These are phyloP conservation scores for Cydia pomonella DNA, from an alignment of 1,140 invertebrate species.

Conservation along the genomic window DNA sequence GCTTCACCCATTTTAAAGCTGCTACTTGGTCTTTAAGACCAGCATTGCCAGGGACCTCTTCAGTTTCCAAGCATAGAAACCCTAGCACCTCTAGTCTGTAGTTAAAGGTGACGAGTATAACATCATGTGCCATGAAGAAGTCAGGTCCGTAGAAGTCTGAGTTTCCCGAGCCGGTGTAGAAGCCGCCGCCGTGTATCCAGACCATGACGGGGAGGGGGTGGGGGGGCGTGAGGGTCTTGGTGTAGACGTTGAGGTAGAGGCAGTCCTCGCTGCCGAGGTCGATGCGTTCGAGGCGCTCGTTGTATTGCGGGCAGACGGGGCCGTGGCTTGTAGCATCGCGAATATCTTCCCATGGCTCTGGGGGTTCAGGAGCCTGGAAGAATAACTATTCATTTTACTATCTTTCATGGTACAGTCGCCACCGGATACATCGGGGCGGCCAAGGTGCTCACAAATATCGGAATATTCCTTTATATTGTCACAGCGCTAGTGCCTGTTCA, in stretches of 20 bases:
- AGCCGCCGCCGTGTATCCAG: constrained; percentile 88
- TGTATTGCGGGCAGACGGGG: constrained; percentile 76
- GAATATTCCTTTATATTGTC: too few species aligned
- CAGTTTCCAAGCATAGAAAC: constrained; percentile 76
- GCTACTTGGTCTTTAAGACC: constrained; percentile 86
- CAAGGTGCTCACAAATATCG: too few species aligned
- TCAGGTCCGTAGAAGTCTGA: constrained; percentile 82
- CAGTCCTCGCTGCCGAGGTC: constrained; percentile 84
- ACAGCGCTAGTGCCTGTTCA: too few species aligned
- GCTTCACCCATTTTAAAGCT: constrained; percentile 83
- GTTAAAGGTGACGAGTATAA: constrained; percentile 84
- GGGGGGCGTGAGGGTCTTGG: constrained; percentile 62
- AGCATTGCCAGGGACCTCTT: constrained; percentile 84
- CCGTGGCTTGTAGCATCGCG: constrained; percentile 75
- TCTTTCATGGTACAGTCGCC: too few species aligned
- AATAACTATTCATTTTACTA: not conserved
- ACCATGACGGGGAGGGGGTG: constrained; percentile 84
- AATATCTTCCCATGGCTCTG: constrained; percentile 75
- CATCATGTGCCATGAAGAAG: constrained; percentile 83
- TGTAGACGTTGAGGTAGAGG: constrained; percentile 88
- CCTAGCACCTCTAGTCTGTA: constrained; percentile 84
- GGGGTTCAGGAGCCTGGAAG: constrained; percentile 72
- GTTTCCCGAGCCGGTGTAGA: constrained; percentile 83
- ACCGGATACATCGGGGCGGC: too few species aligned
- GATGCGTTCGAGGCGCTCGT: constrained; percentile 58